phyloP scores from a whole-genome alignment of 2,113 vertebrate genomes.

The Mohoua ochrocephala region DNA sequence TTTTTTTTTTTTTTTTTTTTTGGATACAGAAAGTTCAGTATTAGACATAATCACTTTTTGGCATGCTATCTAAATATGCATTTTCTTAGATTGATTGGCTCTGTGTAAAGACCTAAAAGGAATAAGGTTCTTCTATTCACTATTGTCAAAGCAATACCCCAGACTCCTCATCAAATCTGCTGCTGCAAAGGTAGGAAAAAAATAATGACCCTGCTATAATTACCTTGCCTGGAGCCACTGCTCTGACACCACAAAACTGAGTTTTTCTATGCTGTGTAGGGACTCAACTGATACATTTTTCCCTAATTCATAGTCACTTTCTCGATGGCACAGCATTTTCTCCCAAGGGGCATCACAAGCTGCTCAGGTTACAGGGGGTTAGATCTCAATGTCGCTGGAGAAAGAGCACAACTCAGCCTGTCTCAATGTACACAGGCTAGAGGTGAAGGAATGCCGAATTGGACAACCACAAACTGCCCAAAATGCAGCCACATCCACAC shows the following conservation, averaged over 20 bases:
- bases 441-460: not conserved
- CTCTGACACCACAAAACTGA: not conserved
- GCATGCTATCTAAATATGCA: not conserved
- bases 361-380: not conserved
- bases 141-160: slow-evolving; percentile 35
- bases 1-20: not conserved
- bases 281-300: not conserved
- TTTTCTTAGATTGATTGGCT: slow-evolving; percentile 8
- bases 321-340: not conserved
- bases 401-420: not conserved
- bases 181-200: not conserved
- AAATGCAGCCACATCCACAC: not conserved
- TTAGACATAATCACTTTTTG: slow-evolving; percentile 6
- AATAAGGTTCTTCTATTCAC: slow-evolving; percentile 29
- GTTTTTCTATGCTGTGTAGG: not conserved
- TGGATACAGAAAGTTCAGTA: not conserved
- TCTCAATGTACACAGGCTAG: not conserved
- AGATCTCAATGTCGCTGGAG: not conserved
- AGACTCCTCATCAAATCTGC: slow-evolving; percentile 28
- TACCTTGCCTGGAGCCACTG: not conserved
- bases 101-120: not conserved
- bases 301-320: not conserved
- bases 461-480: not conserved
- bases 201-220: not conserved
- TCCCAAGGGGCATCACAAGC: not conserved